A percentile compares a stretch with the other conserved stretches of the same genome.
phyloP scores from a whole-genome alignment of 1,140 invertebrate species.

The Cherax destructor region DNA sequence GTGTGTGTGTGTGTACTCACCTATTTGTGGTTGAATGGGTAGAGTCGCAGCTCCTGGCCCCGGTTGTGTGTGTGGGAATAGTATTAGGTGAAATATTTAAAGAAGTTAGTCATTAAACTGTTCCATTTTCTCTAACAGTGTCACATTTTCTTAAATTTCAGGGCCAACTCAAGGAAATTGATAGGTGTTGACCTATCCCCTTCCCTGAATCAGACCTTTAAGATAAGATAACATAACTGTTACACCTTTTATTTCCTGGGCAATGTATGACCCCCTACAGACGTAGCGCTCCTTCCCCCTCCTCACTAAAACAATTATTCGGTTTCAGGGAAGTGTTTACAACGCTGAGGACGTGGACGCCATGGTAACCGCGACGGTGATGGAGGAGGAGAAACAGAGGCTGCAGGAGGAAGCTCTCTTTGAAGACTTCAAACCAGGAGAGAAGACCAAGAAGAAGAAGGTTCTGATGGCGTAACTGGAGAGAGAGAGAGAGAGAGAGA shows the following conservation, averaged over 20 bases:
- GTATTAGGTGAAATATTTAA: background rate
- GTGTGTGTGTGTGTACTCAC: too few relatives aligned
- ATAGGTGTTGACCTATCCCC: too few relatives aligned
- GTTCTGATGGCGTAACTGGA: slow-evolving; percentile 52
- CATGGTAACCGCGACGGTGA: slow-evolving; percentile 67
- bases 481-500: background rate
- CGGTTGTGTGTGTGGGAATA: too few relatives aligned
- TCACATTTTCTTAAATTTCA: background rate
- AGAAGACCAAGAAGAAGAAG: slow-evolving; percentile 64
- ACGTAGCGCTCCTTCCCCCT: too few relatives aligned
- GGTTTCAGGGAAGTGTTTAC: slow-evolving; percentile 64
- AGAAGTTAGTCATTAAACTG: background rate
- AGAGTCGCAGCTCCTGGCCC: too few relatives aligned
- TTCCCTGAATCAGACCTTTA: too few relatives aligned
- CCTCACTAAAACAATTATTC: background rate
- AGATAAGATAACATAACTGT: too few relatives aligned
- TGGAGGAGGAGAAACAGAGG: slow-evolving; percentile 67
- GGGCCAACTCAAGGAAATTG: too few relatives aligned
- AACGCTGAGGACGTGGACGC: slow-evolving; percentile 71
- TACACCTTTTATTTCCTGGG: too few relatives aligned
- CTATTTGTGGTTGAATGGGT: too few relatives aligned
- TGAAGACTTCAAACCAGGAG: slow-evolving; percentile 62
- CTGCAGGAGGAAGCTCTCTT: slow-evolving; percentile 61
- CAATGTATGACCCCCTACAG: too few relatives aligned
- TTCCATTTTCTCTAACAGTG: background rate